Percentiles rank a stretch among this genome's conserved stretches.
phyloP scores from a whole-genome alignment of 2,797 vertebrate species.

The Gallinago solitaria region DNA sequence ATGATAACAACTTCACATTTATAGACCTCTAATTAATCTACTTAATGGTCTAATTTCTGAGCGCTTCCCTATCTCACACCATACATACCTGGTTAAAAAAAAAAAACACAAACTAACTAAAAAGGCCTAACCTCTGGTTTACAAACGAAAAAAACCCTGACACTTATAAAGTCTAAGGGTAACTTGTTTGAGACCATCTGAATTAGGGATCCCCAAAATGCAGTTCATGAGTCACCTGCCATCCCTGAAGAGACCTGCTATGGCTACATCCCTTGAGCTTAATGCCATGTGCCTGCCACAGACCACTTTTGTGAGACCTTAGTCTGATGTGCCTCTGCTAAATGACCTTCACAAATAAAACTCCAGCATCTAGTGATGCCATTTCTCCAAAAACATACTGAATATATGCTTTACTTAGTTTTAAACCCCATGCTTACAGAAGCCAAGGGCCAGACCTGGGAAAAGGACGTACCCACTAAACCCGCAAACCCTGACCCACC shows the following conservation, averaged over 20 bases:
- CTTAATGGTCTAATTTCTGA: constrained; percentile 18
- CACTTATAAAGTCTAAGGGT: background rate
- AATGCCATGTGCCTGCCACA: background rate
- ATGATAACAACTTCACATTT: constrained; percentile 60
- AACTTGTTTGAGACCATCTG: background rate
- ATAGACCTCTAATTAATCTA: constrained; percentile 54
- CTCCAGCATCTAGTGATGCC: background rate
- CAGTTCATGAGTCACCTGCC: background rate
- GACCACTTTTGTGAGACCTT: background rate
- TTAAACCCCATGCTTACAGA: background rate
- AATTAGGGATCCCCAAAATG: background rate
- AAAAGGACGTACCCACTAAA: background rate
- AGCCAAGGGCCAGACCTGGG: background rate
- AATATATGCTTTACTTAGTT: background rate
- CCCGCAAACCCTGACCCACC: background rate
- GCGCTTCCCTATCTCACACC: background rate
- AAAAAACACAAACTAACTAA: background rate
- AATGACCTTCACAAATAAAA: background rate
- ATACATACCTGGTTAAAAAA: background rate
- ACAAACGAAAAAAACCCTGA: background rate
- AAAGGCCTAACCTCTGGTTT: background rate
- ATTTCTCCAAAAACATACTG: background rate
- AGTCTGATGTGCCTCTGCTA: background rate
- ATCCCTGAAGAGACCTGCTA: background rate
- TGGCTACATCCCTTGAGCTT: background rate